Evolutionary conservation across 2,888 invertebrate species (phyloP).

Genomic region (Epistrophella euchroma): DNA sequence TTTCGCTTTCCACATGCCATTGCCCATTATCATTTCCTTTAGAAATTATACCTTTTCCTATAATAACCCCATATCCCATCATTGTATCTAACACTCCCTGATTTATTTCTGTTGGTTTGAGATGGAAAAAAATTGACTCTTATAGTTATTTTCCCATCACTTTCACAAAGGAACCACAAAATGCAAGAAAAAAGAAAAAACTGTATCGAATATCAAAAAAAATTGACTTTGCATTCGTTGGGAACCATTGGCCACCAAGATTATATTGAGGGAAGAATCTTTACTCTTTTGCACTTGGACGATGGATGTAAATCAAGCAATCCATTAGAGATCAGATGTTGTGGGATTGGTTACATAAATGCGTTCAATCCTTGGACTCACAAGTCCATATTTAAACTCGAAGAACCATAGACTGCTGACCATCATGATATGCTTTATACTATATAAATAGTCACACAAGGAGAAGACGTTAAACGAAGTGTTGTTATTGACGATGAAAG

Average conservation of each 20-base stretch:
- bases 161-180: slow-evolving; percentile 69
- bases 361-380: slow-evolving; percentile 33
- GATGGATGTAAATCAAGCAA: slow-evolving; percentile 70
- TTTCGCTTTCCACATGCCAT: slow-evolving; percentile 37
- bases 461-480: slow-evolving; percentile 38
- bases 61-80: slow-evolving; percentile 36
- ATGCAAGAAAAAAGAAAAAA: slow-evolving; percentile 27
- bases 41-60: slow-evolving; percentile 1
- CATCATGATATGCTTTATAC: slow-evolving; percentile 47
- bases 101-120: not conserved
- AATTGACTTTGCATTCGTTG: slow-evolving; percentile 68
- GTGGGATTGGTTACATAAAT: slow-evolving; percentile 74
- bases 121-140: slow-evolving; percentile 21
- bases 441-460: slow-evolving; percentile 8
- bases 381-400: slow-evolving; percentile 6
- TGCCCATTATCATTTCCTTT: slow-evolving; percentile 14
- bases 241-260: slow-evolving; percentile 32
- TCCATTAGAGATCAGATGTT: slow-evolving; percentile 75
- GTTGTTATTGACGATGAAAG: slow-evolving; percentile 62
- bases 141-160: slow-evolving; percentile 21
- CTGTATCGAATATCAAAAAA: slow-evolving; percentile 66
- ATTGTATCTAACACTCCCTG: not conserved
- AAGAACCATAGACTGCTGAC: slow-evolving; percentile 35
- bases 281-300: slow-evolving; percentile 25
- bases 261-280: slow-evolving; percentile 41